Evolutionary conservation across 2,888 invertebrate species (phyloP).

Genomic region (Tridacna gigas): DNA sequence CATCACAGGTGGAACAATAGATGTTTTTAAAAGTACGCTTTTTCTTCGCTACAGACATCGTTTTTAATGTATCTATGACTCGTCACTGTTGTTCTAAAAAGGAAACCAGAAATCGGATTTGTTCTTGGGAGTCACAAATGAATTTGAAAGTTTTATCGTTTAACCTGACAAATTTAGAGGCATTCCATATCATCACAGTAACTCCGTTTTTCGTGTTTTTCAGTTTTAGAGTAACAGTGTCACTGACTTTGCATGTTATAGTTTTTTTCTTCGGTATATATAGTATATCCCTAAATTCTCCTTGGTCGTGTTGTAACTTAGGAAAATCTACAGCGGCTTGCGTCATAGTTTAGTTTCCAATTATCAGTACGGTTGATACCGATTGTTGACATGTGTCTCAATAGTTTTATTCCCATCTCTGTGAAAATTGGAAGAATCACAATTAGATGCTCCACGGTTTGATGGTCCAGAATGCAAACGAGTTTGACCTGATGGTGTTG

Average conservation of each 20-base stretch:
- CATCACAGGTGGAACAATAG: background rate
- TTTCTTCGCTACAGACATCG: background rate
- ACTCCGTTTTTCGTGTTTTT: background rate
- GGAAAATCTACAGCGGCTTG: background rate
- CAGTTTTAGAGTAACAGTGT: background rate
- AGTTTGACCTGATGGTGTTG: background rate
- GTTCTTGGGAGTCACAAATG: background rate
- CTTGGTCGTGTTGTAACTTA: too few relatives aligned
- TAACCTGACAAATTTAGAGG: constrained; percentile 1
- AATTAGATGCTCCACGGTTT: background rate
- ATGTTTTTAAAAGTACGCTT: constrained; percentile 10
- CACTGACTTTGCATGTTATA: background rate
- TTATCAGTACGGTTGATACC: too few relatives aligned
- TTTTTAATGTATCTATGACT: background rate
- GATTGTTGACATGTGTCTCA: too few relatives aligned
- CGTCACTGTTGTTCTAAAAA: constrained; percentile 9
- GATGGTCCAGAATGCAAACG: background rate
- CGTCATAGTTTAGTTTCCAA: background rate
- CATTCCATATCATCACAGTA: background rate
- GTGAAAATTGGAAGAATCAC: background rate
- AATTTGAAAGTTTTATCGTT: background rate
- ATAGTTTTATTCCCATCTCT: too few relatives aligned
- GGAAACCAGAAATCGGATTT: background rate
- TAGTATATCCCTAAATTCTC: background rate
- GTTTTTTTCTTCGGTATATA: background rate